These are phyloP conservation scores for Microctonus aethiopoides DNA, from an alignment of 2,888 invertebrate species.

Conservation along the genomic window DNA sequence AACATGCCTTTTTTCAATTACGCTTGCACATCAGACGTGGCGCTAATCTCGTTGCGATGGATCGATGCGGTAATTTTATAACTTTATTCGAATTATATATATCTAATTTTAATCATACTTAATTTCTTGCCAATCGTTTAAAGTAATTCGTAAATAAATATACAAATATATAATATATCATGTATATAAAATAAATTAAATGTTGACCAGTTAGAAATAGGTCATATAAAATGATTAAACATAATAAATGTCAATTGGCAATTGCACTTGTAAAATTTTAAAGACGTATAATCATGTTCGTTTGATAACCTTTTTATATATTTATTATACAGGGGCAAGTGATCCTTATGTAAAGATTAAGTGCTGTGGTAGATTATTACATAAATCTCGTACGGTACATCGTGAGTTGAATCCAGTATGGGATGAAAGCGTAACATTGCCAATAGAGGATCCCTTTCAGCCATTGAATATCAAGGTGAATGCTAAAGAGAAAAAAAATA, in stretches of 20 bases:
- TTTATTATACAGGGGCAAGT: constrained; percentile 80
- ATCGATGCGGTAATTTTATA: constrained; percentile 87
- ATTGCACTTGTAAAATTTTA: background rate
- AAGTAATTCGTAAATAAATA: no score
- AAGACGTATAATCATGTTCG: background rate
- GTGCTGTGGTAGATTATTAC: constrained; percentile 83
- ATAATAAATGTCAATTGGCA: constrained; percentile 17
- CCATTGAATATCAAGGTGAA: constrained; percentile 86
- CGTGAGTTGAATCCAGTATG: constrained; percentile 97
- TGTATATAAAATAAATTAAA: background rate
- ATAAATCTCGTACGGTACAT: constrained; percentile 94
- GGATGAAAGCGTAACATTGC: constrained; percentile 95
- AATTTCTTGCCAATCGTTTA: no score
- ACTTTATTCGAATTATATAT: background rate
- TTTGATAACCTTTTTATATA: background rate
- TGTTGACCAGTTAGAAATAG: background rate
- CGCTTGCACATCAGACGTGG: constrained; percentile 90
- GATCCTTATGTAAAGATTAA: constrained; percentile 99
- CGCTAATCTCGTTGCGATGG: constrained; percentile 90
- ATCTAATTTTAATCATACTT: no score
- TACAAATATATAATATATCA: no score
- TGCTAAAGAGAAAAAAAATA: background rate
- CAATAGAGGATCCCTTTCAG: constrained; percentile 90
- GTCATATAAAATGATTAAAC: background rate
- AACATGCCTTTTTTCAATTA: constrained; percentile 92